Percentiles rank a stretch among this genome's conserved stretches.
Evolutionary conservation across 2,888 invertebrate genomes (phyloP).

Genomic region (Mactromeris polynyma): DNA sequence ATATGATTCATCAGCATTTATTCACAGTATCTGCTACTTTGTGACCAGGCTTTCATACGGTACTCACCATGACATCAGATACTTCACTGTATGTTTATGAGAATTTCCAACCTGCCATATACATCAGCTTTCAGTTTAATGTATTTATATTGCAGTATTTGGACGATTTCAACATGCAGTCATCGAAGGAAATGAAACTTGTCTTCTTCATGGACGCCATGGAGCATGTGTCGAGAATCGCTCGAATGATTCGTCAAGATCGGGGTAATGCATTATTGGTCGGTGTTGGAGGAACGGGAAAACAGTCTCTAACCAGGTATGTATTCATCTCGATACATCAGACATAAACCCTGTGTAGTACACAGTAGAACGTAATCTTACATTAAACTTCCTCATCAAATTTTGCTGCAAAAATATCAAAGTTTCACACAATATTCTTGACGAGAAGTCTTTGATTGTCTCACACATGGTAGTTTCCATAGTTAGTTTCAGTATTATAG

Average conservation of each 20-base stretch:
- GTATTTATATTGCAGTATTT: constrained; percentile 90
- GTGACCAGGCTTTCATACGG: no score
- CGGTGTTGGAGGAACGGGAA: constrained; percentile 88
- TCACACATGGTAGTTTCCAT: no score
- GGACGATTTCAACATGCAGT: constrained; percentile 93
- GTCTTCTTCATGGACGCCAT: constrained; percentile 92
- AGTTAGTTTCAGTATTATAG: no score
- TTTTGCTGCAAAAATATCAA: no score
- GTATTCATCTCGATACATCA: no score
- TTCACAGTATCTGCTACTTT: no score
- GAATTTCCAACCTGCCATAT: no score
- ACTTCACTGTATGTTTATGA: no score
- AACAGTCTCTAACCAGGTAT: constrained; percentile 87
- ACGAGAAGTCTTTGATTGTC: no score
- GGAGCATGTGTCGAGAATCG: constrained; percentile 87
- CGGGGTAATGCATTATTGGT: constrained; percentile 87
- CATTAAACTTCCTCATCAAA: neutral
- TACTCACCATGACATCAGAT: no score
- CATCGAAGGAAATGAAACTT: constrained; percentile 93
- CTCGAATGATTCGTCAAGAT: constrained; percentile 87
- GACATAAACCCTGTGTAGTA: neutral
- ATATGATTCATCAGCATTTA: no score
- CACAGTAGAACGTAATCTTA: neutral
- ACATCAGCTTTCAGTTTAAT: neutral
- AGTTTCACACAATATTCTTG: no score